Conservation (phyloP, 2,797 vertebrate species). For the Poeciliopsis paucimaculata region DNA sequence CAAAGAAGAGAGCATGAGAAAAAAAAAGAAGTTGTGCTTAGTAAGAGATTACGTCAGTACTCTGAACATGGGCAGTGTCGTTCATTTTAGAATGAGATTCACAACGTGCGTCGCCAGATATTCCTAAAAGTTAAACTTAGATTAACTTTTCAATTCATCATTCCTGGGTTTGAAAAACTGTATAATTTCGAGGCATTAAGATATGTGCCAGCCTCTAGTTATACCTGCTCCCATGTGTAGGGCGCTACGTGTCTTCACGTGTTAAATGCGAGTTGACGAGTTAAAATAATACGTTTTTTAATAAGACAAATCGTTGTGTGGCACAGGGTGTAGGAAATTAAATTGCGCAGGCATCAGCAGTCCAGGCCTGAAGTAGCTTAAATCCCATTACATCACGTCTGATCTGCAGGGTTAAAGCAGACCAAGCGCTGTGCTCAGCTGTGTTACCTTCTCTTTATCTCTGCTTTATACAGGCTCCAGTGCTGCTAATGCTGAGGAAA, state of each 20-base stretch:
- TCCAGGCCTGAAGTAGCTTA: slow-evolving; percentile 57
- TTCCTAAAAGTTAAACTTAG: background rate
- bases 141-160: background rate
- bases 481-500: slow-evolving; percentile 52
- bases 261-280: slow-evolving; percentile 10
- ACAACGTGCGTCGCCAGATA: background rate
- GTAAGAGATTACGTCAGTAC: background rate
- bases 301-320: slow-evolving; percentile 13
- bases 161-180: background rate
- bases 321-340: slow-evolving; percentile 37
- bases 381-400: slow-evolving; percentile 64
- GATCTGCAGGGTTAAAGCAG: slow-evolving; percentile 68
- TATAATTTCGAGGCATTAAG: background rate
- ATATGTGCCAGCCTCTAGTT: background rate
- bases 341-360: slow-evolving; percentile 59
- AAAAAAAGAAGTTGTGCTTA: background rate
- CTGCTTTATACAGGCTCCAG: slow-evolving; percentile 20
- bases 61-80: background rate
- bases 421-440: slow-evolving; percentile 58
- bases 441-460: slow-evolving; percentile 24
- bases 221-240: background rate
- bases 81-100: background rate
- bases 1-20: background rate
- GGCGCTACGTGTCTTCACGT: background rate
- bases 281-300: slow-evolving; percentile 22